Conservation (phyloP, 1,140 invertebrate species). For the Drosophila malerkotliana region DNA sequence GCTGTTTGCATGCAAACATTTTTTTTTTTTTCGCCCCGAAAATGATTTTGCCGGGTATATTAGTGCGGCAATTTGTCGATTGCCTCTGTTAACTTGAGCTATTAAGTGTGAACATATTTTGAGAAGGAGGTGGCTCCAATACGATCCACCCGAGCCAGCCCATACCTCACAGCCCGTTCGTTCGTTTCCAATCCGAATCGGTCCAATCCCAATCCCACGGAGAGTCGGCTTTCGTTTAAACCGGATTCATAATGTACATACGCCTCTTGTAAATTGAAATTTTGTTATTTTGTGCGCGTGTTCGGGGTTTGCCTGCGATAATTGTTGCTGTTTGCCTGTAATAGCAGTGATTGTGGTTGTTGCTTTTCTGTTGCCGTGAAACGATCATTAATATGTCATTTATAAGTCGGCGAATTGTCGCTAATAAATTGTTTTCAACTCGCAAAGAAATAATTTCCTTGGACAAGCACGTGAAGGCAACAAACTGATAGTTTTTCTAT, state of each 20-base stretch:
- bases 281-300: constrained; percentile 76
- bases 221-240: constrained; percentile 70
- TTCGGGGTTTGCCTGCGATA: constrained; percentile 37
- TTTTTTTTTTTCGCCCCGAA: constrained; percentile 24
- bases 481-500: background rate
- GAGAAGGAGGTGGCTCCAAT: constrained; percentile 39
- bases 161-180: background rate
- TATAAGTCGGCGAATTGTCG: constrained; percentile 75
- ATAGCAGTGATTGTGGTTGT: constrained; percentile 17
- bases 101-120: constrained; percentile 80
- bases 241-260: constrained; percentile 62
- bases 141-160: constrained; percentile 2
- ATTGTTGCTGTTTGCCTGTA: constrained; percentile 20
- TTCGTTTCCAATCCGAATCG: constrained; percentile 8
- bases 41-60: constrained; percentile 51
- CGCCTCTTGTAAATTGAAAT: constrained; percentile 62
- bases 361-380: constrained; percentile 41
- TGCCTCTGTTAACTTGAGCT: constrained; percentile 78
- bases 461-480: constrained; percentile 8
- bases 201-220: constrained; percentile 8
- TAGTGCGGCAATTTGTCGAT: constrained; percentile 77
- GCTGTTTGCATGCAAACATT: constrained; percentile 47
- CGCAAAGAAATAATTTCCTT: constrained; percentile 19
- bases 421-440: constrained; percentile 73
- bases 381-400: constrained; percentile 80